phyloP scores from a whole-genome alignment of 2,888 invertebrate genomes.

The Sipha maydis region DNA sequence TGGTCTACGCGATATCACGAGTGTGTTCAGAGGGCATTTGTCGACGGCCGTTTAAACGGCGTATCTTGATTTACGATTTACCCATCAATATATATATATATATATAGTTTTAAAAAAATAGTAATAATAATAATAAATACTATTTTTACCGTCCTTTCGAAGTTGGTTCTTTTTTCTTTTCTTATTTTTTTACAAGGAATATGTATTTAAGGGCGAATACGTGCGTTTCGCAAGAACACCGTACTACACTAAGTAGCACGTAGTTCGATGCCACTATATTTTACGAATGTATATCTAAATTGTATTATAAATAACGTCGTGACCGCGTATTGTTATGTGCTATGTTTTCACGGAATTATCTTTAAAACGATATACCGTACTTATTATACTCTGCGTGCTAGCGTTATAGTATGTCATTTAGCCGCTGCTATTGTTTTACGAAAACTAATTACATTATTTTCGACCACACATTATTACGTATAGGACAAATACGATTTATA shows the following conservation, averaged over 20 bases:
- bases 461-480: neutral
- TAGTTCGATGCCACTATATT: neutral
- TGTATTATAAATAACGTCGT: neutral
- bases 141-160: slow-evolving; percentile 3
- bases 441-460: neutral
- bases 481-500: neutral
- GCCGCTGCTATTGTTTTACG: neutral
- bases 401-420: too few relatives aligned
- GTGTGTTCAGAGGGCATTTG: slow-evolving; percentile 46
- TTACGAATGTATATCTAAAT: neutral
- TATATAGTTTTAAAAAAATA: neutral
- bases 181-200: neutral
- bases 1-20: slow-evolving; percentile 42
- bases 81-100: slow-evolving; percentile 21
- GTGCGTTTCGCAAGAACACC: neutral
- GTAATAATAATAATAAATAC: slow-evolving; percentile 5
- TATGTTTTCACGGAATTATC: neutral
- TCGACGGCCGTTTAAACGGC: slow-evolving; percentile 49
- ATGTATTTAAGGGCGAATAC: neutral
- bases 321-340: neutral
- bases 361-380: too few relatives aligned
- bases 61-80: slow-evolving; percentile 53
- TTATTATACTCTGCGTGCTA: too few relatives aligned
- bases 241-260: neutral
- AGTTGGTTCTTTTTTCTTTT: neutral